These are phyloP conservation scores for Linnaemya vulpina DNA, from an alignment of 2,888 invertebrate species.

Conservation along the genomic window DNA sequence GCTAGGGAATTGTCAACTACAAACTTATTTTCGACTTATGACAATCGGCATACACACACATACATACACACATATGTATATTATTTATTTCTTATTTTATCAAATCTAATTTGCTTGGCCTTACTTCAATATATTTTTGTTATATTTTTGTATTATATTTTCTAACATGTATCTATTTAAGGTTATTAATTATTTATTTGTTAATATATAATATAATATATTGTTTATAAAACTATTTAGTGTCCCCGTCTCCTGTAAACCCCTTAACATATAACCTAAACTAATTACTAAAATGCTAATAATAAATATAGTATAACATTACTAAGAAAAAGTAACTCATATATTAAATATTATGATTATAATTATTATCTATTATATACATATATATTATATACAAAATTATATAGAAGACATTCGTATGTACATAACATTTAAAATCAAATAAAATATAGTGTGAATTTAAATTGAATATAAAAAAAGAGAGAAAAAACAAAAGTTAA, in stretches of 20 bases:
- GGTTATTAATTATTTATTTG: constrained; percentile 39
- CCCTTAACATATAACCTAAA: constrained; percentile 56
- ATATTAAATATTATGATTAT: constrained; percentile 69
- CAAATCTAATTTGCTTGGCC: constrained; percentile 40
- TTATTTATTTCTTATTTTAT: constrained; percentile 52
- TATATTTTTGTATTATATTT: constrained; percentile 62
- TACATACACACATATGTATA: background rate
- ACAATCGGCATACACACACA: background rate
- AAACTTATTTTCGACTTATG: constrained; percentile 5
- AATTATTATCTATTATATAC: constrained; percentile 58
- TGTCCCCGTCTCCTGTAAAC: background rate
- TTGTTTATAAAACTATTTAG: constrained; percentile 30
- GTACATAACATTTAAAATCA: constrained; percentile 68
- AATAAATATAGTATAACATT: constrained; percentile 62
- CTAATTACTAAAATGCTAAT: constrained; percentile 54
- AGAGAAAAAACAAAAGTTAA: constrained; percentile 50
- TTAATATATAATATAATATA: constrained; percentile 58
- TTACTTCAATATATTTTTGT: constrained; percentile 36
- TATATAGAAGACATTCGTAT: constrained; percentile 71
- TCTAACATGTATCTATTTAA: constrained; percentile 39
- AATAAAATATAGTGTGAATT: constrained; percentile 70
- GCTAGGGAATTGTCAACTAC: background rate
- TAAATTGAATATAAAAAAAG: constrained; percentile 58
- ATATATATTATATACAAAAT: constrained; percentile 65
- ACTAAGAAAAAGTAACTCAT: constrained; percentile 68